Evolutionary conservation across 92 coral and sea anemone species (phyloP), one percentile per base, ranked within the genome.

Genomic region (Parazoanthus darwini): DNA sequence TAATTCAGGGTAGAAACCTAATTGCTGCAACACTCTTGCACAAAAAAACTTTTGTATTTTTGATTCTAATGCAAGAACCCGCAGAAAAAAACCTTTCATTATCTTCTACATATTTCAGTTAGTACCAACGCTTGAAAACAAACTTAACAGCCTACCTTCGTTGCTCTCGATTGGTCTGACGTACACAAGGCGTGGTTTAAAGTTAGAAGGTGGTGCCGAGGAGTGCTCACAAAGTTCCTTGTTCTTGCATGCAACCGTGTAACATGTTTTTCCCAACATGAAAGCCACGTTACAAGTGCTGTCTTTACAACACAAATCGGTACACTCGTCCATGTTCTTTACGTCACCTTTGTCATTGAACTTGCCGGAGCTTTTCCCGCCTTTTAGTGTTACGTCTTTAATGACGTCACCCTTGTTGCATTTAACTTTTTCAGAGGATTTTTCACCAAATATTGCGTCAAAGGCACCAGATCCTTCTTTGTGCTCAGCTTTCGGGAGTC

Each of bases 151-250:
- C 90, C 44, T 81, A 96, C 98, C 96, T 83, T 94, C 76, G 25
- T 88, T 88, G 76, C 44, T 77, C 39, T 91, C 90, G 14, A 95
- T 78, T 51, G 97, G 97, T 42, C 99, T 90, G 78, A 97, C 98
- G 89, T 95, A 91, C 23, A 98, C 91, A 16, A 97, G 92, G 43
- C 94, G 91, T 16, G 99, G 99, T 48, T 92, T 89, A 38, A 92
- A 95, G 82, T 97, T 92, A 0, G 99, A 91, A 42, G 99, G 98
- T 6, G 99, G 99, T n/a, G 99, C 99, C n/a, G 94, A 92, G 8
- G 98, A 90, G 43, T 94, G 96, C 29, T 93, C 92, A 42, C 99
- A 97, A 23, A 94, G 94, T n/a, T 94, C 94, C 82, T 94, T 93
- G 87, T 84, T 90, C 88, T 97, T 97, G 84, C 99, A 97, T 35